Evolutionary conservation across 2,113 vertebrate genomes (phyloP), one percentile per base, ranked within the genome.

Genomic region (Colistium nudipinnis): DNA sequence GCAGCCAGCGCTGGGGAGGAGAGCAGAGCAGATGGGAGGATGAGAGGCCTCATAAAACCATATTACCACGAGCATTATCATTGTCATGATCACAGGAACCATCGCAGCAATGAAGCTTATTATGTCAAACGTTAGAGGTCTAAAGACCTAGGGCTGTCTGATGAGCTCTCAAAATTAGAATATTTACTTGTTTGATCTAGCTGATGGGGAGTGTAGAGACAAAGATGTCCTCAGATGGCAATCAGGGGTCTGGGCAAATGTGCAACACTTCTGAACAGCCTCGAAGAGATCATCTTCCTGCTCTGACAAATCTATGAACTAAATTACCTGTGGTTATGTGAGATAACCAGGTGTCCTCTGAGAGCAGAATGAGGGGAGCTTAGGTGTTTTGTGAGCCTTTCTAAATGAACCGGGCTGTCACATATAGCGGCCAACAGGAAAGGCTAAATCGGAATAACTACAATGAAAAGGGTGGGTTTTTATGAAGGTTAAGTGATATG

Each of bases 1-100:
- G 70, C 62, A 80, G 81, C 70, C 69, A 63, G 63, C 70, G 77
- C 71, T 76, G 48, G 38, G 57, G 57, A 84, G 84, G 61, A 81
- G 78, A 78, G 44, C 53, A 13, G 72, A 89, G 73, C 88, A 92
- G 89, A 89, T 90, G 89, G 88, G 71, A 74, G 75, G 70, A 89
- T 84, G 83, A 88, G 82, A 86, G 70, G 84, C 83, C 70, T 86
- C 86, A 90, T 91, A 86, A 91, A 92, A 91, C 81, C 85, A 86
- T 80, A 90, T 90, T 89, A 89, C 67, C 81, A 64, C 57, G 47
- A 49, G 85, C 74, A 86, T 88, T 87, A 89, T 87, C 74, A 76
- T 80, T 80, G 78, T 89, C 84, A 85, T 87, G 71, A 82, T 81
- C 80, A 76, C 70, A 87, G 72, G 81, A 88, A 70, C 66, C 82